Evolutionary conservation across 1,140 invertebrate genomes (phyloP).

Genomic region (Wiebesia pumilae): DNA sequence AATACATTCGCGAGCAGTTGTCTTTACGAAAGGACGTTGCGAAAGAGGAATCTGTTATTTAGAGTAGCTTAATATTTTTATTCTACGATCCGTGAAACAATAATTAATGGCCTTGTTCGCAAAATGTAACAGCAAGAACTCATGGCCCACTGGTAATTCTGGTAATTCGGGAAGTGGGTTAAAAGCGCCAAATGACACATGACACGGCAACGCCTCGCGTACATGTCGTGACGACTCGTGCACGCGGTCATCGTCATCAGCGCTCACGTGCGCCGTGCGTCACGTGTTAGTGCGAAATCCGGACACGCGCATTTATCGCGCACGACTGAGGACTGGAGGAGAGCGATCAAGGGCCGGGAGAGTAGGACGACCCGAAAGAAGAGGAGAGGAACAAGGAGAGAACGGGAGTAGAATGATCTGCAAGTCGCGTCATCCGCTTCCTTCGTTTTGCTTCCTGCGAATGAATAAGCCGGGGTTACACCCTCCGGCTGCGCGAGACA

Average conservation of each 20-base stretch:
- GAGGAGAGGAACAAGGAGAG: constrained; percentile 44
- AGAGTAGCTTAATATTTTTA: neutral
- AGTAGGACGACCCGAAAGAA: constrained; percentile 45
- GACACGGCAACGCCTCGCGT: neutral
- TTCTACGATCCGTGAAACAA: neutral
- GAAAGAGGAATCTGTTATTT: neutral
- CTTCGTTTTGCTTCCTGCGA: constrained; percentile 70
- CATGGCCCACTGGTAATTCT: neutral
- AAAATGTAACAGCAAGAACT: neutral
- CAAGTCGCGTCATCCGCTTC: constrained; percentile 68
- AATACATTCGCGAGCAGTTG: neutral
- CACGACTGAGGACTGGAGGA: neutral
- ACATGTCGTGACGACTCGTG: constrained; percentile 7
- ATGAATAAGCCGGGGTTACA: constrained; percentile 71
- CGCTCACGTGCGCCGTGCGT: neutral
- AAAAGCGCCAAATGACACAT: constrained; percentile 5
- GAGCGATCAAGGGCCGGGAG: too few species aligned
- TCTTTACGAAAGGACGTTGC: neutral
- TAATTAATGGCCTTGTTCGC: constrained; percentile 10
- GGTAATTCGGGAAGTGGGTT: constrained; percentile 3
- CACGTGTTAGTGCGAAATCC: too few species aligned
- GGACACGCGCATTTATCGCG: neutral
- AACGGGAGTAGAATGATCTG: constrained; percentile 63
- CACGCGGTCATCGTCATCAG: constrained; percentile 15
- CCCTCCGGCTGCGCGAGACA: constrained; percentile 68